A percentile compares a stretch with the other conserved stretches of the same genome.
Evolutionary conservation across 2,888 invertebrate species (phyloP).

Genomic region (Lepidocyrtoides sp.): DNA sequence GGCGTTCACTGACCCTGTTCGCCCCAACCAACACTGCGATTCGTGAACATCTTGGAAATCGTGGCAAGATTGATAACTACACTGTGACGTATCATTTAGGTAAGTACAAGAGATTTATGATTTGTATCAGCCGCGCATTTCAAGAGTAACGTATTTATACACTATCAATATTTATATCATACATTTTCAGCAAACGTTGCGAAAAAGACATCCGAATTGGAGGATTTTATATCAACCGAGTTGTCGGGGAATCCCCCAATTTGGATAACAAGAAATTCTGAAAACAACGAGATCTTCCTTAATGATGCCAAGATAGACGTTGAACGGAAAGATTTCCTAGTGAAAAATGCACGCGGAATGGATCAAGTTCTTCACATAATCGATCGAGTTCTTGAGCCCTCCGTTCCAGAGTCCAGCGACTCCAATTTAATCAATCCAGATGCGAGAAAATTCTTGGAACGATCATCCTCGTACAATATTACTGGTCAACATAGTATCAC

Average conservation of each 20-base stretch:
- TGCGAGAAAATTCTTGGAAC: constrained; percentile 89
- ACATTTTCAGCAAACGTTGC: constrained; percentile 91
- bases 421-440: constrained; percentile 92
- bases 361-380: constrained; percentile 89
- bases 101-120: constrained; percentile 56
- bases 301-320: constrained; percentile 93
- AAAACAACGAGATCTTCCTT: constrained; percentile 91
- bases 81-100: constrained; percentile 84
- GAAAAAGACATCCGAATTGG: constrained; percentile 88
- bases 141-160: neutral
- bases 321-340: constrained; percentile 89
- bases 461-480: constrained; percentile 81
- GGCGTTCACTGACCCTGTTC: constrained; percentile 94
- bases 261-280: constrained; percentile 92
- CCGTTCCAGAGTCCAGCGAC: constrained; percentile 87
- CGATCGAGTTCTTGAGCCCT: constrained; percentile 94
- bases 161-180: neutral
- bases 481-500: constrained; percentile 80
- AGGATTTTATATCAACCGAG: constrained; percentile 92
- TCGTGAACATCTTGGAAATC: constrained; percentile 89
- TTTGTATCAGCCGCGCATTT: neutral
- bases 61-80: constrained; percentile 83
- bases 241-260: constrained; percentile 94
- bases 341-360: constrained; percentile 89
- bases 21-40: constrained; percentile 96